Evolutionary conservation across 1,140 invertebrate species (phyloP), one percentile per base, ranked within the genome.

Genomic region (Tetragonula clypearis): DNA sequence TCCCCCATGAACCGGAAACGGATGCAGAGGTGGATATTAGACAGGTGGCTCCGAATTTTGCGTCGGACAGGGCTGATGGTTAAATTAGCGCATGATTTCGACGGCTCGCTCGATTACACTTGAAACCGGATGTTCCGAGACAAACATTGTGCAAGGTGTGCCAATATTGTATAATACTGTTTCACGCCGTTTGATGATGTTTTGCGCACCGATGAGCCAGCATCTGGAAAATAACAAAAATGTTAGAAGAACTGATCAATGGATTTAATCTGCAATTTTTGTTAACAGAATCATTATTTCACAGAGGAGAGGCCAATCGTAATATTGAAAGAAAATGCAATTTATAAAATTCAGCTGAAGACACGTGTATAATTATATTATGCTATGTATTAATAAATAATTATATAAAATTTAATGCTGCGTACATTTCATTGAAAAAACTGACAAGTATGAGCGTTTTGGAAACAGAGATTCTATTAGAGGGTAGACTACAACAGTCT

Each of bases 21-120:
- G 88, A 79, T 87, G 81, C 76, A 66, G 75, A 73, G 60, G 74
- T 87, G 78, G 69, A 86, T 88, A 89, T 89, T 89, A 89, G 87
- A 89, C 88, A 89, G 88, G 88, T 89, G 88, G 88, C 60, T 76
- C 17, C 26, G 26, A 72, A 79, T 72, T 83, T 83, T 3, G 56
- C 23, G 23, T 35, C 8, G 60, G 69, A n/a, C 69, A 73, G 60
- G 41, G n/a, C 83, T 65, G 83, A 85, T 85, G 83, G 78, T 73
- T 85, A 80, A 85, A 85, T 85, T 85, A 85, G 55, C 71, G 26
- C 71, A 80, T 49, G 69, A 74, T 74, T 73, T 69, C 19, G 26
- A 55, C 41, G 15, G 17, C 4, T 49, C 60, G 78, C 58, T 85
- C 30, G 69, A 73, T 85, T 73, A 69, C 65, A 56, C 26, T 60